Conservation (phyloP, 1,140 invertebrate species). For the Dendrolimus punctatus region DNA sequence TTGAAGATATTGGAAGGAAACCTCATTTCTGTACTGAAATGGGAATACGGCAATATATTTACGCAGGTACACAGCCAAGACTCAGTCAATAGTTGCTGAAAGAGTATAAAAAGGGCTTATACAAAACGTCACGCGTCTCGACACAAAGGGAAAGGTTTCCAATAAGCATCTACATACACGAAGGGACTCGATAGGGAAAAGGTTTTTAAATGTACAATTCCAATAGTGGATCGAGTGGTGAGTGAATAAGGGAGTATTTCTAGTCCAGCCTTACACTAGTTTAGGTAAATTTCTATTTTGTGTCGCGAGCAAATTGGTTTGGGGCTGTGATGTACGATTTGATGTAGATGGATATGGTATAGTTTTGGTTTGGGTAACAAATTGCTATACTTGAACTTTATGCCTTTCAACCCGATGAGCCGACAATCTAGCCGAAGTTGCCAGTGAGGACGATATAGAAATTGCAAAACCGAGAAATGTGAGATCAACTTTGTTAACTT, state of each 20-base stretch:
- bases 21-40: constrained; percentile 10
- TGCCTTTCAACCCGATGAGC: no score
- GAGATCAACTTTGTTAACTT: no score
- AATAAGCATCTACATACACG: constrained; percentile 45
- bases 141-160: constrained; percentile 34
- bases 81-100: constrained; percentile 23
- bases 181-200: constrained; percentile 35
- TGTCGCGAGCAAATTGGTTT: constrained; percentile 40
- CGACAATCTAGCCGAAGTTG: no score
- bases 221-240: constrained; percentile 35
- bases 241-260: constrained; percentile 29
- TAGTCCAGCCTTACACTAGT: constrained; percentile 27
- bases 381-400: no score
- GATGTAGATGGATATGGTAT: neutral
- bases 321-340: constrained; percentile 9
- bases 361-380: no score
- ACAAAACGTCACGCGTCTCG: constrained; percentile 30
- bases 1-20: neutral
- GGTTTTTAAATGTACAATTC: constrained; percentile 50
- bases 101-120: constrained; percentile 26
- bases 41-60: constrained; percentile 16
- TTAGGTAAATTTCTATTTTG: constrained; percentile 42
- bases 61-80: constrained; percentile 15
- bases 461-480: no score
- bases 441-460: no score